Base-by-base conservation (phyloP, 1,140 invertebrate genomes). In the Drosophila dunni region DNA sequence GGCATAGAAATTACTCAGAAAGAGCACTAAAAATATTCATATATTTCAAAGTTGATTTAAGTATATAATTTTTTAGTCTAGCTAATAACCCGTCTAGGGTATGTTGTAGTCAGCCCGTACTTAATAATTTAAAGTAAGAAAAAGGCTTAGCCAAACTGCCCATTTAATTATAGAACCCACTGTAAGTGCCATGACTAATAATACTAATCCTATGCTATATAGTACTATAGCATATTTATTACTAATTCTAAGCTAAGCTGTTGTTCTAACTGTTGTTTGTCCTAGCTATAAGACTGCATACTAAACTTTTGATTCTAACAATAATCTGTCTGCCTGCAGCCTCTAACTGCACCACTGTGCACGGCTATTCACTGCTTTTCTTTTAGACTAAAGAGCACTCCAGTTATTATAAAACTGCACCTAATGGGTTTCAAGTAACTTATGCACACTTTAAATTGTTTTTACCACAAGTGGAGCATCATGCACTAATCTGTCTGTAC, bases 261-360 rank as follows among this genome's bases (percentile, higher is more conserved):
- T 81, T 64, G 33, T 40, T 74, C 60, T 78, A 54, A 33, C 50
- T 54, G 79, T 75, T 90, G 70, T 73, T 60, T 90, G 80, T 50
- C 40, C 70, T 62, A 62, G 66, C 45, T 66, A 42, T 81, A 83
- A 75, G 75, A 71, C 68, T 82, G 70, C 72, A 53, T 83, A 91
- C 85, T 91, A 90, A 90, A 91, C 85, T 75, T 90, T 91, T 91
- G 90, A 91, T 91, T 91, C 90, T 90, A 88, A 91, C 84, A 71
- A 40, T 48, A 63, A 62, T 68, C 46, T 46, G 69, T 78, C 73
- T 81, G 85, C 81, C 84, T 78, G 89, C 84, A 86, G 83, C 79
- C 68, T 89, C 54, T 79, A 79, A 83, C 69, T 58, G 79, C 84
- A 89, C 84, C 83, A 88, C 82, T 48, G 40, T 34, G 75, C 81